Evolutionary conservation across 2,113 vertebrate species (phyloP).

Genomic region (Crotalus horridus): DNA sequence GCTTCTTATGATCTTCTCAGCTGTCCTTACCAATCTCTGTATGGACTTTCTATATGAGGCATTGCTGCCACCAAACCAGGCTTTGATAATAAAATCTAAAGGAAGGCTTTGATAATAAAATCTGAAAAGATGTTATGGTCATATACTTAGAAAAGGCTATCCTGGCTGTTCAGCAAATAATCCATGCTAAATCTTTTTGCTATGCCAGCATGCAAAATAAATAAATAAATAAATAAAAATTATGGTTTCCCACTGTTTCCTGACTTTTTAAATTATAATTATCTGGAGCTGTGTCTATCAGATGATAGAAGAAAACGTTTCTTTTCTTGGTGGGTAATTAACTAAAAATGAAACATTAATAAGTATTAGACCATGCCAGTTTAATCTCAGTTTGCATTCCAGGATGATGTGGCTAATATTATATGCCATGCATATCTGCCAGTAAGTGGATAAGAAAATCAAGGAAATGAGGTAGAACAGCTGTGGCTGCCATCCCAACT

Average conservation of each 20-base stretch:
- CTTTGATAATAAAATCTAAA: not conserved
- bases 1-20: no score
- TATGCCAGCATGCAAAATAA: constrained; percentile 7
- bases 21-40: no score
- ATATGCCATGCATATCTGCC: not conserved
- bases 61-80: no score
- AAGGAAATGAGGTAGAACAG: constrained; percentile 2
- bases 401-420: not conserved
- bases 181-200: not conserved
- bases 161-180: constrained; percentile 33
- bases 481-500: not conserved
- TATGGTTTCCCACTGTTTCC: not conserved
- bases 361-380: not conserved
- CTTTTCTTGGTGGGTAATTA: constrained; percentile 25
- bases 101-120: not conserved
- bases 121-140: not conserved
- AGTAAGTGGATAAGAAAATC: not conserved
- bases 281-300: not conserved
- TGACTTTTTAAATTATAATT: constrained; percentile 24
- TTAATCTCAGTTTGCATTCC: constrained; percentile 40
- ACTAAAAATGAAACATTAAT: constrained; percentile 24
- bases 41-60: no score
- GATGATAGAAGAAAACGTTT: constrained; percentile 32
- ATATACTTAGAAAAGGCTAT: constrained; percentile 13
- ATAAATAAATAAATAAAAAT: not conserved